These are phyloP conservation scores for Dermatemys mawii DNA, from an alignment of 2,113 vertebrate species.

Conservation along the genomic window DNA sequence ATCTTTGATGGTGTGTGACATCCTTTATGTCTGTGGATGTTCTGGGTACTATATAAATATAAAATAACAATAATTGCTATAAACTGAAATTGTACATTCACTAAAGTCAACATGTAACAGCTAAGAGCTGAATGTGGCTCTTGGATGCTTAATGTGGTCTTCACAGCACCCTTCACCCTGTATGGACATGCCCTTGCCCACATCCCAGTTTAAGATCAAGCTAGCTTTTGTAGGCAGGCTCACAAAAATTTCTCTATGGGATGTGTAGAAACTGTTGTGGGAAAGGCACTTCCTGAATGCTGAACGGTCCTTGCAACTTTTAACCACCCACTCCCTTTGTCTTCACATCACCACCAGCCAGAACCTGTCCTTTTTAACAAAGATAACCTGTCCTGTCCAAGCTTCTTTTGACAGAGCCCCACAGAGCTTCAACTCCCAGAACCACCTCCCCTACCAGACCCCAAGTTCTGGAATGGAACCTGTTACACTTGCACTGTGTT, in stretches of 20 bases:
- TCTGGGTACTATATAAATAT: not conserved
- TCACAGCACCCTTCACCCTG: slow-evolving; percentile 21
- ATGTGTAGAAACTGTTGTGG: slow-evolving; percentile 38
- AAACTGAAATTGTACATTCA: not conserved
- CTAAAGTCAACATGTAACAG: slow-evolving; percentile 38
- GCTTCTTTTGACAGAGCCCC: not conserved
- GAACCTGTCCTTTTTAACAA: not conserved
- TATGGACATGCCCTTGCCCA: slow-evolving; percentile 55
- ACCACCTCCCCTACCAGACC: not conserved
- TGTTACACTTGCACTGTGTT: not conserved
- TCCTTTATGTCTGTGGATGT: not conserved
- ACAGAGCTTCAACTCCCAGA: not conserved
- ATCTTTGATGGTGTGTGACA: not conserved
- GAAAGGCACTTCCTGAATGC: slow-evolving; percentile 54
- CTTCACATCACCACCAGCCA: not conserved
- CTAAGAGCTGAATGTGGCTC: slow-evolving; percentile 59
- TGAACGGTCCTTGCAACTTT: slow-evolving; percentile 18
- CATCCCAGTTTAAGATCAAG: slow-evolving; percentile 17
- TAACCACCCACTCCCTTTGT: slow-evolving; percentile 37
- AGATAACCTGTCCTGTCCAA: rapidly evolving
- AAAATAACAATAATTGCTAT: slow-evolving; percentile 38
- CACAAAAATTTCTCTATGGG: not conserved
- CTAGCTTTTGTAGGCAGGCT: slow-evolving; percentile 47
- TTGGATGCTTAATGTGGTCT: slow-evolving; percentile 24
- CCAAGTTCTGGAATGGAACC: not conserved